Conservation (phyloP, 2,113 vertebrate species). For the Microcebus ravelobensis region DNA sequence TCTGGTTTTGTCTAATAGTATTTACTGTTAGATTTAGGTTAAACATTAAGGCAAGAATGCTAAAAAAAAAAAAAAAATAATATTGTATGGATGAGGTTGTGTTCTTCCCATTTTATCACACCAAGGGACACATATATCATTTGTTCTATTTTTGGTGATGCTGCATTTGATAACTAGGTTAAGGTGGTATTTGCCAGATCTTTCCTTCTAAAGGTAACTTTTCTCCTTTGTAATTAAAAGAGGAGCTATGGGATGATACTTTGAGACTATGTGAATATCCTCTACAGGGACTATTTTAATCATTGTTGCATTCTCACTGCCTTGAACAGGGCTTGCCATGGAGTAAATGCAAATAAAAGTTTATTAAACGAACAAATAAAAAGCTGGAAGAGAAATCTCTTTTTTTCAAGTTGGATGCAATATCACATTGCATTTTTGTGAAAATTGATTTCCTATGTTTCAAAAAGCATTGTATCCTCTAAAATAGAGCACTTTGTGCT, state of each 20-base stretch:
- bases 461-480: not conserved
- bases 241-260: not conserved
- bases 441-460: not conserved
- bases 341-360: not conserved
- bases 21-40: not conserved
- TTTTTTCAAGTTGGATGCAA: not conserved
- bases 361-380: not conserved
- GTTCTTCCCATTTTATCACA: not conserved
- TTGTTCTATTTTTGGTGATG: not conserved
- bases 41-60: not conserved
- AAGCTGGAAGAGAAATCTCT: not conserved
- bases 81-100: not conserved
- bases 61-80: not conserved
- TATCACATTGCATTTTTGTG: not conserved
- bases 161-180: not conserved
- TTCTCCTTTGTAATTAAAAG: not conserved
- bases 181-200: not conserved
- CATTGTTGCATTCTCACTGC: not conserved
- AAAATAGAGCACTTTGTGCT: too few relatives aligned
- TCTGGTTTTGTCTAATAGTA: not conserved
- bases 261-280: not conserved
- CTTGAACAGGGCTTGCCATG: not conserved
- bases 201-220: not conserved
- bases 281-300: not conserved
- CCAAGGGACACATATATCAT: not conserved